Conservation (phyloP, 2,113 vertebrate genomes). For the Dryoscopus gambensis region DNA sequence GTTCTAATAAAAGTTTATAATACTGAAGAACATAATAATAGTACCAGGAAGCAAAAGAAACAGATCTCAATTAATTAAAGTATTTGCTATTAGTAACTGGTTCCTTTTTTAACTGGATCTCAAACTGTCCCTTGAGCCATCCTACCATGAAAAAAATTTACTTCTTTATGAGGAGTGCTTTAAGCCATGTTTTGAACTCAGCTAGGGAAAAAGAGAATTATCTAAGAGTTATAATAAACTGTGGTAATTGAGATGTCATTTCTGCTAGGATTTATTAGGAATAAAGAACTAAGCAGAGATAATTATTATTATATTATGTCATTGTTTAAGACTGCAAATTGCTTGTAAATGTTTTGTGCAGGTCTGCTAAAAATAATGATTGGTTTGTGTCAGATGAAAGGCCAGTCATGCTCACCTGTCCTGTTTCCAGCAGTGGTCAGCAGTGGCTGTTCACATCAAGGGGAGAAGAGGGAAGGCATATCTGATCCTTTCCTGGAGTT, state of each 20-base stretch:
- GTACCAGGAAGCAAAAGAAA: not conserved
- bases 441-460: not conserved
- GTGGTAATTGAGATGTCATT: slow-evolving; percentile 39
- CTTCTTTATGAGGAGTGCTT: not conserved
- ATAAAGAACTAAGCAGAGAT: slow-evolving; percentile 19
- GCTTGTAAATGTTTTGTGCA: not conserved
- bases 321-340: not conserved
- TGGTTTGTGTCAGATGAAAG: not conserved
- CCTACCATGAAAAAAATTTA: not conserved
- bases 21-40: not conserved
- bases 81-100: not conserved
- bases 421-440: not conserved
- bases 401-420: not conserved
- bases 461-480: not conserved
- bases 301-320: not conserved
- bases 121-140: not conserved
- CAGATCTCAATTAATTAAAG: not conserved
- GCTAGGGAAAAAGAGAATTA: slow-evolving; percentile 2
- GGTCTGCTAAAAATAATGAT: not conserved
- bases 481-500: not conserved
- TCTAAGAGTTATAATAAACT: slow-evolving; percentile 22
- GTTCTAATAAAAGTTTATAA: not conserved
- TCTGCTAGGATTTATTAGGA: slow-evolving; percentile 27
- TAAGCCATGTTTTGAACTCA: slow-evolving; percentile 18
- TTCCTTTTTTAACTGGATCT: not conserved